phyloP scores from a whole-genome alignment of 2,888 invertebrate genomes.

The Stenichneumon culpator region DNA sequence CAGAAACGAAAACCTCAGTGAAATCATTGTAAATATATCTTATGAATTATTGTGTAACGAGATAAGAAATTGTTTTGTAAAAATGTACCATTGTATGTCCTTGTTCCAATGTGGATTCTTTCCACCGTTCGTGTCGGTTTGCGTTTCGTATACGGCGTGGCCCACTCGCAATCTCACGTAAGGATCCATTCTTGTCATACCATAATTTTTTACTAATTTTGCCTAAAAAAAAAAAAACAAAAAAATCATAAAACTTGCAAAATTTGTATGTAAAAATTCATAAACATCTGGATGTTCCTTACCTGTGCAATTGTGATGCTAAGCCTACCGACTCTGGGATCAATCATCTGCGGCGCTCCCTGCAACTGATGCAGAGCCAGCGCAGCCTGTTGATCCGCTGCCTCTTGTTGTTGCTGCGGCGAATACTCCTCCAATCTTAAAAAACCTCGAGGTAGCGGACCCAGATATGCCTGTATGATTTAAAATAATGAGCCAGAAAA shows the following conservation, averaged over 20 bases:
- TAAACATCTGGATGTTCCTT: slow-evolving; percentile 22
- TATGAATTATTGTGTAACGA: neutral
- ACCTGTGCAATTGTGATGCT: slow-evolving; percentile 95
- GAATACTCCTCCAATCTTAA: slow-evolving; percentile 87
- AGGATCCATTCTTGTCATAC: slow-evolving; percentile 97
- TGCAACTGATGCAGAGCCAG: slow-evolving; percentile 88
- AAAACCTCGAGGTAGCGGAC: slow-evolving; percentile 93
- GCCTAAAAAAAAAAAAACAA: slow-evolving; percentile 86
- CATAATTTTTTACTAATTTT: slow-evolving; percentile 97
- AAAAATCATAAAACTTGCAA: slow-evolving; percentile 3
- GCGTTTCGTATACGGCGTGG: slow-evolving; percentile 97
- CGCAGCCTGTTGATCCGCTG: slow-evolving; percentile 92
- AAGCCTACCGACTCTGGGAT: slow-evolving; percentile 89
- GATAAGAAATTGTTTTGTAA: neutral
- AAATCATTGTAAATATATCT: neutral
- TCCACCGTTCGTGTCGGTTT: slow-evolving; percentile 97
- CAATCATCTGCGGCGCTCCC: slow-evolving; percentile 86
- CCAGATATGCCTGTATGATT: slow-evolving; percentile 89
- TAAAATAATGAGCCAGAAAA: slow-evolving; percentile 13
- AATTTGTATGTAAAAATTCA: neutral
- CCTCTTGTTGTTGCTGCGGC: slow-evolving; percentile 90
- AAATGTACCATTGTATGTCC: slow-evolving; percentile 93
- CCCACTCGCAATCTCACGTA: slow-evolving; percentile 97
- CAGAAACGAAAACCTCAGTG: neutral
- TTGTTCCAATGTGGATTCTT: slow-evolving; percentile 99